A percentile compares a stretch with the other conserved stretches of the same genome.
Evolutionary conservation across 1,140 invertebrate species (phyloP).

Genomic region (Trinorchestia longiramus): DNA sequence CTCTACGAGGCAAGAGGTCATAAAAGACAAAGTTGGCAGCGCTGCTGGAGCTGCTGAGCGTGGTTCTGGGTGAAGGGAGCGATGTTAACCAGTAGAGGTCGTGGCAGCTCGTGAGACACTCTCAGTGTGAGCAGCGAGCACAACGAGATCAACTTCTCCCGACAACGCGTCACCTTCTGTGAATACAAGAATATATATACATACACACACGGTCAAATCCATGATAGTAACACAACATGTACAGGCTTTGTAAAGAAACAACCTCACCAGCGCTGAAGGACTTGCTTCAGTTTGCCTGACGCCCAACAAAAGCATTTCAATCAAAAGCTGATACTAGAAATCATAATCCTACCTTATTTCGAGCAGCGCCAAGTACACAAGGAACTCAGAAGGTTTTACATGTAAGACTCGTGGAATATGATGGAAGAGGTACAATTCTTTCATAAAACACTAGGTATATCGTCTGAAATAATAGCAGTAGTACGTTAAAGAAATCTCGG

Average conservation of each 20-base stretch:
- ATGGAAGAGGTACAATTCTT: background rate
- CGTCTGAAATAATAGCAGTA: background rate
- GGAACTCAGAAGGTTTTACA: background rate
- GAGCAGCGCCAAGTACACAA: background rate
- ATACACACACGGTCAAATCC: no score
- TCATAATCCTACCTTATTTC: background rate
- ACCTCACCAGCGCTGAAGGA: no score
- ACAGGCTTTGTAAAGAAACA: no score
- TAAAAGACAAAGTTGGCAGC: background rate
- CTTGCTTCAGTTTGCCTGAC: no score
- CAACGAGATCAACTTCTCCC: background rate
- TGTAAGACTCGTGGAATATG: background rate
- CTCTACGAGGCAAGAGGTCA: background rate
- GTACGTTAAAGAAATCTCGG: background rate
- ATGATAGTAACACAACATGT: no score
- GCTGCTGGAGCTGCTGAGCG: background rate
- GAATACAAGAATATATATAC: background rate
- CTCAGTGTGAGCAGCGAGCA: slow-evolving; percentile 24
- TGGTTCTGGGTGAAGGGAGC: background rate
- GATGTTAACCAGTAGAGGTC: slow-evolving; percentile 3
- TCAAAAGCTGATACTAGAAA: background rate
- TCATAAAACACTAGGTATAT: background rate
- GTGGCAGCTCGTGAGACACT: background rate
- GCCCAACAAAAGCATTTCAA: background rate
- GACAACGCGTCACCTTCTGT: background rate